Base-by-base conservation (phyloP, 2,113 vertebrate species). In the Chaetodon auriga region DNA sequence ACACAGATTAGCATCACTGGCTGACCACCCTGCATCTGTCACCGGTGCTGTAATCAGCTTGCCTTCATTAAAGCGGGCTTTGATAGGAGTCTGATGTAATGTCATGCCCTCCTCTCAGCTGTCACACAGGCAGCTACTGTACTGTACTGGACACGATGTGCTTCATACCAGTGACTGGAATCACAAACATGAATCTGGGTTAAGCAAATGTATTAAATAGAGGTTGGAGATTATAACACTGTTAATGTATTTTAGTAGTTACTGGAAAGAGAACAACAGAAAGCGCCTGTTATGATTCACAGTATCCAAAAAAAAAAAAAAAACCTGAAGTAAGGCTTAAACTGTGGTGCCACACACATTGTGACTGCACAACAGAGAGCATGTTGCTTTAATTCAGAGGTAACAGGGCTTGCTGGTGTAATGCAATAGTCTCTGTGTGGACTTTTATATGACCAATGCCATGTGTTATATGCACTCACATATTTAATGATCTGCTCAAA, bases 1-100 rank as follows among this genome's bases (percentile, higher is more conserved):
- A 89, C 90, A 90, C 68, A 93, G 92, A 94, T 92, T 86, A 90
- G 68, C 85, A 83, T 89, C 83, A 18, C 84, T 86, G 80, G 90
- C 87, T 68, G 90, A 80, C 91, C 83, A 64, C 64, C 77, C 73
- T 75, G 81, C 80, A 86, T 93, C 90, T 93, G 89, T 91, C 90
- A 90, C 54, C 82, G 36, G 78, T 35, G 74, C 85, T 80, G 89
- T 89, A 88, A 92, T 92, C 86, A 91, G 83, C 76, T 68, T 8
- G 76, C 63, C 78, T 90, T 89, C 85, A 91, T 91, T 92, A 88
- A 92, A 87, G 78, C 18, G 25, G 66, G 82, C 90, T 92, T 89
- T 90, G 87, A 93, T 83, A 71, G 87, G 74, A 84, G 75, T 63
- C 81, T 91, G 87, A 91, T 88, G 89, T 90, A 85, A 91, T 65